Evolutionary conservation across 2,888 invertebrate species (phyloP), one percentile per base, ranked within the genome.

Genomic region (Agrilus biguttatus): DNA sequence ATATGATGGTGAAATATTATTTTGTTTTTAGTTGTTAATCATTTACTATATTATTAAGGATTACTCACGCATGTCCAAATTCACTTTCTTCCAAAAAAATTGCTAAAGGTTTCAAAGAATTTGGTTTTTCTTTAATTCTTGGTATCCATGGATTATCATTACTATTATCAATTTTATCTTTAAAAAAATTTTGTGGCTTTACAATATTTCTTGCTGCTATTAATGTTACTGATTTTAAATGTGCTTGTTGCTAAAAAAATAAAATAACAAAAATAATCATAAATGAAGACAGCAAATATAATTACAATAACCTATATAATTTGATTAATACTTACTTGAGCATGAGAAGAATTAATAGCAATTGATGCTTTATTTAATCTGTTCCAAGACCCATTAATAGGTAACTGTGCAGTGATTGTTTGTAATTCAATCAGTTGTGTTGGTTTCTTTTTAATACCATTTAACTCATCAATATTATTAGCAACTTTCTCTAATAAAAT

Each of bases 121-220:
- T 88, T 0, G 91, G 93, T 61, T 96, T 96, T 23, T 84, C 79
- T 39, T 75, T 81, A 39, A 96, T 78, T 53, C 77, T 74, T 0
- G 95, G 95, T 40, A 79, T 70, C 77, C 93, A 96, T 1, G 91
- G 78, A 41, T 67, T 72, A 5, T 63, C 62, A 3, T 73, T 65
- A 3, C 79, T 77, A 59, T 96, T 96, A 59, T 93, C 88, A 28
- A 93, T 76, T 50, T 82, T 77, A 51, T 85, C 84, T 57, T 82
- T 83, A 59, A 95, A 96, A 49, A 74, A 74, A 14, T 83, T 65
- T 63, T 96, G 96, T 0, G 95, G 93, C 42, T 89, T 73, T 14
- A 75, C 70, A 45, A 87, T 74, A 62, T 84, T 82, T 59, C 79
- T 80, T 0, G 77, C 82, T 1, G 81, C 76, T 36, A 84, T 66